These are phyloP conservation scores for Eueides isabella DNA, from an alignment of 1,140 invertebrate genomes.

Conservation along the genomic window DNA sequence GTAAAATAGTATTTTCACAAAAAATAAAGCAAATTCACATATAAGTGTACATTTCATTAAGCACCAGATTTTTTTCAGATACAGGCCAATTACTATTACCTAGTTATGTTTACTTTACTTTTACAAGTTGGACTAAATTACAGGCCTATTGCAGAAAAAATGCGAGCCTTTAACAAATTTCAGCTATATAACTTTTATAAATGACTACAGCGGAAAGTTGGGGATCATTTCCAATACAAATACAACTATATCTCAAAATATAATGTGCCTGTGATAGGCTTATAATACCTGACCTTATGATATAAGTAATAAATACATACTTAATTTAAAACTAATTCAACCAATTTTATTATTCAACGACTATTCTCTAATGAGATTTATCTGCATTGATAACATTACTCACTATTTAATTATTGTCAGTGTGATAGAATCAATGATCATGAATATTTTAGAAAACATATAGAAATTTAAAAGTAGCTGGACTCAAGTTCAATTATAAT, in stretches of 20 bases:
- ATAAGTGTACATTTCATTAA: slow-evolving; percentile 35
- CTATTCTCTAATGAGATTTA: slow-evolving; percentile 52
- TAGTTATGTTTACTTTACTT: slow-evolving; percentile 36
- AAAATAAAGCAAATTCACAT: slow-evolving; percentile 39
- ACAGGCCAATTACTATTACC: slow-evolving; percentile 38
- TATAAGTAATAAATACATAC: slow-evolving; percentile 49
- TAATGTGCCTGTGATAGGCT: slow-evolving; percentile 42
- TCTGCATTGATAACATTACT: slow-evolving; percentile 50
- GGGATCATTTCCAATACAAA: slow-evolving; percentile 36
- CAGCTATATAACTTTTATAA: slow-evolving; percentile 38
- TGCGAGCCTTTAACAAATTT: slow-evolving; percentile 36
- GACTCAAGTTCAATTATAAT: no score
- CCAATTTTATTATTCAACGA: slow-evolving; percentile 51
- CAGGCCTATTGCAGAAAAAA: slow-evolving; percentile 36
- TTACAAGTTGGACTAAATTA: slow-evolving; percentile 34
- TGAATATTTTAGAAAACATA: background rate
- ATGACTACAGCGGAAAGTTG: slow-evolving; percentile 41
- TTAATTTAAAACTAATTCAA: slow-evolving; percentile 56
- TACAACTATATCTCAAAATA: slow-evolving; percentile 42
- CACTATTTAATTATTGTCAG: slow-evolving; percentile 56
- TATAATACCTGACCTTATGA: slow-evolving; percentile 45
- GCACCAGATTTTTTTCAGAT: slow-evolving; percentile 35
- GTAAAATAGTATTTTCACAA: slow-evolving; percentile 19
- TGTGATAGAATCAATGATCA: slow-evolving; percentile 32
- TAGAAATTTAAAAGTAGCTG: background rate